A percentile compares a stretch with the other conserved stretches of the same genome.
phyloP scores from a whole-genome alignment of 1,140 invertebrate species.

The Scaptomyza graminum region DNA sequence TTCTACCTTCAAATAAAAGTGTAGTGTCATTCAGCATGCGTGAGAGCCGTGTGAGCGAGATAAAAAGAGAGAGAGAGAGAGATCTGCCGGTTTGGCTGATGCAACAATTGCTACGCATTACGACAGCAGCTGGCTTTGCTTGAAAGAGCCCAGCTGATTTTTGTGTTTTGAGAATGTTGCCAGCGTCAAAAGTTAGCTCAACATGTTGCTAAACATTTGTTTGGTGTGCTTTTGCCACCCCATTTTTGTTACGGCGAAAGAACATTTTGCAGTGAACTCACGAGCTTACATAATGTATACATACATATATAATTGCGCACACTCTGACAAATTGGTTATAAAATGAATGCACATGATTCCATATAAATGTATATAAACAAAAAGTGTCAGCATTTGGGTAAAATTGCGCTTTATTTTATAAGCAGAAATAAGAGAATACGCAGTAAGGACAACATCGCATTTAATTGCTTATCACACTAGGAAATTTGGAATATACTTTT shows the following conservation, averaged over 20 bases:
- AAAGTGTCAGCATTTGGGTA: background rate
- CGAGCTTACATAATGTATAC: constrained; percentile 4
- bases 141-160: constrained; percentile 43
- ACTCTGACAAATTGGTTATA: background rate
- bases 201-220: constrained; percentile 32
- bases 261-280: background rate
- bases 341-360: background rate
- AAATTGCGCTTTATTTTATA: constrained; percentile 22
- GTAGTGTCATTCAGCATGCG: constrained; percentile 37
- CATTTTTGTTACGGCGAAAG: background rate
- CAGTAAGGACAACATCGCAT: constrained; percentile 6
- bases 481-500: background rate
- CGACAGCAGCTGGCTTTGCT: constrained; percentile 51
- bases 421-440: background rate
- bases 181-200: background rate
- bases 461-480: constrained; percentile 1
- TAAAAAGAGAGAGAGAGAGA: background rate
- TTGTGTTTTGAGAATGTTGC: constrained; percentile 32
- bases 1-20: background rate
- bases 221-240: background rate
- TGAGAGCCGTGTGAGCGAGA: constrained; percentile 22
- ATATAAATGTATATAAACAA: background rate
- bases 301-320: background rate
- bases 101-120: constrained; percentile 64
- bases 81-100: constrained; percentile 65